These are phyloP conservation scores for Theristicus caerulescens DNA, from an alignment of 2,113 vertebrate genomes.

Conservation along the genomic window DNA sequence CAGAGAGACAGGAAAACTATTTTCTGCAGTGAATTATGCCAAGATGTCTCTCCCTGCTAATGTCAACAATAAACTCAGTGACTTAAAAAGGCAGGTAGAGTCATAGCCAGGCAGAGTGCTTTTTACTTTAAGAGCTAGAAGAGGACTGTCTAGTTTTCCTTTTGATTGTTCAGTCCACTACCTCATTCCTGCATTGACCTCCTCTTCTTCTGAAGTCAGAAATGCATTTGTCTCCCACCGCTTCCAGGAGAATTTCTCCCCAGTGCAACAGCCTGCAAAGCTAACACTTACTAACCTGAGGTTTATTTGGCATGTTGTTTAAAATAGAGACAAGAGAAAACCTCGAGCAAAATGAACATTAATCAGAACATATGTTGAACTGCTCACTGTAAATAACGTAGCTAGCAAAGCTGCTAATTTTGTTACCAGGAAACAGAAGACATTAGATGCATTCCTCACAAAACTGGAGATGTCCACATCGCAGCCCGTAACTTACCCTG, in stretches of 20 bases:
- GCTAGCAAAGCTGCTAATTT: not conserved
- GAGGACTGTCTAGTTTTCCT: not conserved
- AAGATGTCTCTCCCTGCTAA: not conserved
- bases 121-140: not conserved
- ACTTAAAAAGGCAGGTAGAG: not conserved
- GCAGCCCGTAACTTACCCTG: not conserved
- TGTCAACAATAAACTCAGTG: not conserved
- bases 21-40: not conserved
- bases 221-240: not conserved
- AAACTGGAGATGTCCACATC: not conserved
- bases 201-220: not conserved
- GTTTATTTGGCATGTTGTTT: not conserved
- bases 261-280: not conserved
- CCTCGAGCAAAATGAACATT: not conserved
- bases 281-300: not conserved
- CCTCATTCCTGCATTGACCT: fast-evolving
- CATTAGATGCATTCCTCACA: not conserved
- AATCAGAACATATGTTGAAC: not conserved
- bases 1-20: not conserved
- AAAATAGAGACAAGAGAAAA: not conserved
- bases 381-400: not conserved
- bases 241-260: not conserved
- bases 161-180: not conserved
- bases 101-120: not conserved
- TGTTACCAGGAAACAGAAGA: not conserved